Evolutionary conservation across 2,888 invertebrate genomes (phyloP), one percentile per base, ranked within the genome.

Genomic region (Perdita meconis): DNA sequence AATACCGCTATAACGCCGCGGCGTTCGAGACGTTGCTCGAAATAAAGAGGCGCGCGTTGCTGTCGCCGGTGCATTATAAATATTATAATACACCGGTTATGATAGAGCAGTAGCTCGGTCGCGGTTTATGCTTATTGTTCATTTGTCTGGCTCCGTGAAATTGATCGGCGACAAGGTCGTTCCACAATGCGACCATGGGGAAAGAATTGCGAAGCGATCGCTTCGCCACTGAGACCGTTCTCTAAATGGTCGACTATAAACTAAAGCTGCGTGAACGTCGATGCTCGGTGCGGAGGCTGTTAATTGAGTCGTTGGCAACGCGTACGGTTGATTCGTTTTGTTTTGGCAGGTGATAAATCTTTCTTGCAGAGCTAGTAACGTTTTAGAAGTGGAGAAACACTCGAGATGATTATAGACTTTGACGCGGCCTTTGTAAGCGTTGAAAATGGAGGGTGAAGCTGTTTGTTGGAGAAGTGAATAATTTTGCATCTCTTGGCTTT

Each of bases 1-100:
- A 73, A 83, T 86, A 85, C 86, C 86, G 86, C 86, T 86, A 86
- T 78, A 81, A 65, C 55, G 59, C 65, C 22, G 22, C 19, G 24
- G 71, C 68, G 50, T 66, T 56, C 51, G 47, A 71, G 66, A 61
- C 69, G 60, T n/a, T 61, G 61, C 72, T 69, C 73, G 77, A 77
- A 83, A 81, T 79, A 78, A 80, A 81, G 78, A 82, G 13, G 44
- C 44, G 42, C n/a, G 30, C 44, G 53, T 42, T 10, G 24, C n/a
- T 56, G 63, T 67, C 36, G 82, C 59, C 47, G 42, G 40, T 56
- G 56, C 73, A 83, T 84, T 80, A 76, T 78, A 78, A 81, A 53
- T 71, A 83, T 84, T 80, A 76, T 78, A 78, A 81, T 63, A 64
- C 75, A 36, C 44, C 66, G 61, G 55, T 72, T 69, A 72, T 69